Evolutionary conservation across 2,113 vertebrate genomes (phyloP), one percentile per base, ranked within the genome.

Genomic region (Gavia stellata): DNA sequence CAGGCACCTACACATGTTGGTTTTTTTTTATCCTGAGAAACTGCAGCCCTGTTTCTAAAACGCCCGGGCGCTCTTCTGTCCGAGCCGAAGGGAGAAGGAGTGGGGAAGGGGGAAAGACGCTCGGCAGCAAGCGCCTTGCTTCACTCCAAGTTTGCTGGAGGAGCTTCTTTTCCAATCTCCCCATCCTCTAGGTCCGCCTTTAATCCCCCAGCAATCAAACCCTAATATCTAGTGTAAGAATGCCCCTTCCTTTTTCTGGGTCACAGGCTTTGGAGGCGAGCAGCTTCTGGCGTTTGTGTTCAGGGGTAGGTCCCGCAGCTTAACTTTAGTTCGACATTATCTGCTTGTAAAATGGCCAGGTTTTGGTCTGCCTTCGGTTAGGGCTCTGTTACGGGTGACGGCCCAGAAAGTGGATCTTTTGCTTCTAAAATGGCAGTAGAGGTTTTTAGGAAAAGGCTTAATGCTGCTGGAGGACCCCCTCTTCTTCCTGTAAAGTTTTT

Each of bases 141-240:
- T 79, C 0, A 0, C 36, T 70, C 58, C 1, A 0, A 33, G 2
- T 72, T 79, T 34, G 21, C 58, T 52, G 23, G 19, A 81, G 52
- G 26, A 91, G 45, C 34, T 81, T 42, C 67, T 63, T 68, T 71
- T 75, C 49, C 33, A 9, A 1, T 16, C 26, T 72, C 44, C n/a
- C 74, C 17, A 8, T 79, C 36, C 28, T 84, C 29, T n/a, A 18
- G 49, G n/a, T 75, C 91, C 12, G 6, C 14, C 47, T 80, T 83
- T 42, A 56, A 8, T 65, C n/a, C 67, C 65, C 59, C 29, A 20
- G 47, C 59, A 73, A 2, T 53, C 40, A 58, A 15, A 53, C 38
- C 31, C n/a, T 28, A 6, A 9, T 68, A 42, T 11, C 23, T 63
- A 2, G 3, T 31, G 31, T n/a, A 47, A 83, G 55, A 47, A n/a